Base-by-base conservation (phyloP, 1,140 invertebrate genomes). In the Drosophila pseudoananassae region DNA sequence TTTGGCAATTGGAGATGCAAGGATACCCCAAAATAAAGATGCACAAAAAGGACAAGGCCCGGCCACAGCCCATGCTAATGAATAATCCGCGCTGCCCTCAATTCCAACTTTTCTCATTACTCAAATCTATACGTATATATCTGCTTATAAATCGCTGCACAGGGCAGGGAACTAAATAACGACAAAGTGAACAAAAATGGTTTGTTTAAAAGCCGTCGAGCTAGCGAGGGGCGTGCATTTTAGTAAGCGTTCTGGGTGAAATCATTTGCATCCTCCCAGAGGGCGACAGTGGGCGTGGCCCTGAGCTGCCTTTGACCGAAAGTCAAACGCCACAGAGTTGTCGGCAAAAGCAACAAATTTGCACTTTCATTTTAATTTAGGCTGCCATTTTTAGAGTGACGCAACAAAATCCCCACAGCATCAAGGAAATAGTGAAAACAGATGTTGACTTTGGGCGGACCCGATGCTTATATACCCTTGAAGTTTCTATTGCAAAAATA, bases 81-180 rank as follows among this genome's bases (percentile, higher is more conserved):
- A 66, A 81, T 73, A 73, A 73, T 61, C 66, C 40, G 27, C 43
- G 57, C 29, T 43, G 70, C 49, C 71, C 46, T 68, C 33, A 7
- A 58, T 54, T 47, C 31, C n/a, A 81, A 76, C 53, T 66, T 66
- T 77, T 68, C 75, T 63, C 57, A 79, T 79, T 70, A 58, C 71
- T 46, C 29, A 76, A 46, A 56, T 69, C 43, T 69, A 61, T 52
- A 55, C 31, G 20, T 47, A 59, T 56, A 59, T 55, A 57, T 76
- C 46, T 47, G 29, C n/a, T 66, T 54, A 40, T 31, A 54, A 52
- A 52, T 53, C 36, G 15, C 49, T 40, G 27, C 40, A 31, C 29
- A 49, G 15, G 25, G 20, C 36, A 43, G n/a, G 50, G n/a, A 61
- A 43, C 58, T 76, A 75, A 79, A 75, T 33, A 56, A 57, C 74